Evolutionary conservation across 2,888 invertebrate genomes (phyloP).

Genomic region (Pandemis heparana): DNA sequence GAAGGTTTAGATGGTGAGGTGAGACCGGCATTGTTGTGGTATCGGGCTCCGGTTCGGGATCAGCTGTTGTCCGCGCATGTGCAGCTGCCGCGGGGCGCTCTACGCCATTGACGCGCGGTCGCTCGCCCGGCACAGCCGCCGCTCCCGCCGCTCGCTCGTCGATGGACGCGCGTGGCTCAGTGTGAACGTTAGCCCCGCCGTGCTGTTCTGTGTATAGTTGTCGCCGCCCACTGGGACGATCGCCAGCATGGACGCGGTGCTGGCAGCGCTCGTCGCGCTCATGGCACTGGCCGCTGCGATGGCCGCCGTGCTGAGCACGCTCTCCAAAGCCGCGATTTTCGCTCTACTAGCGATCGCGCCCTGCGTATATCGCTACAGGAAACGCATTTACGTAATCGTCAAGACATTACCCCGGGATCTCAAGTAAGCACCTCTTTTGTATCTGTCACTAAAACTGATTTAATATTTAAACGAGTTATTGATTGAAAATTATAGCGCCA

Average conservation of each 20-base stretch:
- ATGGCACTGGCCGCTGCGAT: conserved; percentile 84
- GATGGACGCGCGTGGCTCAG: conserved; percentile 61
- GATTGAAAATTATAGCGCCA: conserved; percentile 19
- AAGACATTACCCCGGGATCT: conserved; percentile 88
- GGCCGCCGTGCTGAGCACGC: conserved; percentile 86
- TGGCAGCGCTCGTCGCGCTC: conserved; percentile 81
- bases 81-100: conserved; percentile 68
- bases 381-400: conserved; percentile 86
- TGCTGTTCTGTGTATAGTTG: conserved; percentile 60
- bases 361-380: conserved; percentile 84
- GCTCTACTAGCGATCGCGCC: conserved; percentile 84
- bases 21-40: conserved; percentile 38
- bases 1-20: conserved; percentile 16
- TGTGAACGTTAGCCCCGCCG: conserved; percentile 58
- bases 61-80: conserved; percentile 83
- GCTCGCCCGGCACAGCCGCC: conserved; percentile 49
- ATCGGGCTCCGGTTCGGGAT: conserved; percentile 55
- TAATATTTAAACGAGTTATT: conserved; percentile 34
- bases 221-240: conserved; percentile 74
- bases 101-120: conserved; percentile 62
- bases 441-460: conserved; percentile 16
- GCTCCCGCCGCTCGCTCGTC: conserved; percentile 45
- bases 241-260: conserved; percentile 84
- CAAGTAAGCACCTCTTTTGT: conserved; percentile 82
- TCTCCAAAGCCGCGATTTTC: conserved; percentile 91